Conservation (phyloP, 2,797 vertebrate species). For the Mormyrus hasselquistii region DNA sequence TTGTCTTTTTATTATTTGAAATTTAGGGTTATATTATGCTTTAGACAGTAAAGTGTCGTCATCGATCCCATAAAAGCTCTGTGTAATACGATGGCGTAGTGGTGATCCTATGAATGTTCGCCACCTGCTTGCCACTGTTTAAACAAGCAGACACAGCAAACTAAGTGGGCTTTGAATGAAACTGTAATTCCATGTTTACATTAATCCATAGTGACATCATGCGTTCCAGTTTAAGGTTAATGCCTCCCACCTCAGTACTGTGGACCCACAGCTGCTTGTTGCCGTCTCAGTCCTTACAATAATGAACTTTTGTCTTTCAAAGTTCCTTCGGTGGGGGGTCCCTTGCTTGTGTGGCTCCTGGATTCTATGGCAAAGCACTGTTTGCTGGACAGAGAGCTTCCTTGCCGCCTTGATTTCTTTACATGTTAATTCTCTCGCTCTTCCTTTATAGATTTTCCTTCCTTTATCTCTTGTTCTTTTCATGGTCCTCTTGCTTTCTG, state of each 20-base stretch:
- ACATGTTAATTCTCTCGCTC: not conserved
- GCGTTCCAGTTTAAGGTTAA: not conserved
- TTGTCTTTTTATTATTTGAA: conserved; percentile 49
- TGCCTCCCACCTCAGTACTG: not conserved
- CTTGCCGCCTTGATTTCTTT: not conserved
- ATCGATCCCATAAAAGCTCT: not conserved
- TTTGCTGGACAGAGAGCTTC: not conserved
- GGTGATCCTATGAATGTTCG: not conserved
- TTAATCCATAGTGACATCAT: not conserved
- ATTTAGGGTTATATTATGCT: conserved; percentile 40
- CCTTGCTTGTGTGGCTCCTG: not conserved
- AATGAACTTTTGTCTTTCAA: not conserved
- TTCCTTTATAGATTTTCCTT: not conserved
- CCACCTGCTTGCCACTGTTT: not conserved
- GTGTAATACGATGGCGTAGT: not conserved
- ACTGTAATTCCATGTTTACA: not conserved
- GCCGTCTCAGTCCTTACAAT: not conserved
- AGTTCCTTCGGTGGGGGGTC: not conserved
- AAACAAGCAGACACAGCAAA: not conserved
- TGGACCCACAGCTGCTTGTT: not conserved
- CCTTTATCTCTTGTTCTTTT: not conserved
- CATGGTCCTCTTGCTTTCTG: not conserved
- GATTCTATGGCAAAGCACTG: not conserved
- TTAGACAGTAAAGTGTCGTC: not conserved
- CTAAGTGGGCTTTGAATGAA: not conserved